phyloP scores from a whole-genome alignment of 37 sponge, comb jelly and placozoan genomes.

The Bolinopsis microptera region DNA sequence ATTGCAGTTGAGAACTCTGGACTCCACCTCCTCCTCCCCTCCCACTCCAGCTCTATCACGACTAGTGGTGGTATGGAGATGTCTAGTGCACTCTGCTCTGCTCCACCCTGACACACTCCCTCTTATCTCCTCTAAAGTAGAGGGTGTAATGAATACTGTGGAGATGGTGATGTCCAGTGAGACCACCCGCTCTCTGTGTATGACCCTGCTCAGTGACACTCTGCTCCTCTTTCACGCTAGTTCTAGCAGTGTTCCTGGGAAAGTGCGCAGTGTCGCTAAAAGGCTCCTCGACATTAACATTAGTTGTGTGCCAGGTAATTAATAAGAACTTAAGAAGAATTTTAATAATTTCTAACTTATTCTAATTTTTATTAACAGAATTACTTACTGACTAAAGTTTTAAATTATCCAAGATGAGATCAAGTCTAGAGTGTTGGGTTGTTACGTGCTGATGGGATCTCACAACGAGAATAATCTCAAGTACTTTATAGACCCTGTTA shows the following conservation, averaged over 20 bases:
- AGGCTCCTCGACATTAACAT: constrained; percentile 13
- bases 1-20: neutral
- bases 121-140: neutral
- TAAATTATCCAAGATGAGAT: constrained; percentile 5
- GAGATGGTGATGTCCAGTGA: neutral
- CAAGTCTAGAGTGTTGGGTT: neutral
- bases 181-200: neutral
- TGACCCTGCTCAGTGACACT: neutral
- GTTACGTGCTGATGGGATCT: constrained; percentile 9
- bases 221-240: neutral
- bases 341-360: neutral
- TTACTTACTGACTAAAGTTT: too few relatives aligned
- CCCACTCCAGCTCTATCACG: neutral
- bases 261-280: neutral
- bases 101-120: neutral
- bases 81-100: constrained; percentile 22
- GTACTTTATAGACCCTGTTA: constrained; percentile 27
- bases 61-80: neutral
- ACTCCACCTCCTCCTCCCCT: neutral
- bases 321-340: neutral
- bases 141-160: neutral
- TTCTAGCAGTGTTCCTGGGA: neutral
- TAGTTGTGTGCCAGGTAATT: neutral
- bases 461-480: neutral
- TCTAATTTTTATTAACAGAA: too few relatives aligned